phyloP scores from a whole-genome alignment of 2,113 vertebrate species.

The Rhabdomys dilectus region DNA sequence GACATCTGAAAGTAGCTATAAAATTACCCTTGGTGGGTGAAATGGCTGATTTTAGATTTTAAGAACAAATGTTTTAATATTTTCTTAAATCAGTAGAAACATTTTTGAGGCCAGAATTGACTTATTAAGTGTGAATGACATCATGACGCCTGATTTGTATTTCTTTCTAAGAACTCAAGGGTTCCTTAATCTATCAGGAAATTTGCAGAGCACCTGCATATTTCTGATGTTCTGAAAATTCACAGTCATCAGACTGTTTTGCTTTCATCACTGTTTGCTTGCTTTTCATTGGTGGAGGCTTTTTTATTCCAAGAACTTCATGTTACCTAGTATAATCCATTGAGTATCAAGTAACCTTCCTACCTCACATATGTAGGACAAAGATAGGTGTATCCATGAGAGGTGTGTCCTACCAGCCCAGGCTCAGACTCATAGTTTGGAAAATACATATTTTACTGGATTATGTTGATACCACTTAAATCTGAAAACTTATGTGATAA shows the following conservation, averaged over 20 bases:
- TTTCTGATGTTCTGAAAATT: background rate
- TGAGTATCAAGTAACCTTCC: background rate
- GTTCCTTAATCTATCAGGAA: background rate
- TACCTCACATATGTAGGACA: background rate
- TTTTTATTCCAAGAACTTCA: background rate
- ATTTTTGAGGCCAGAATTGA: slow-evolving; percentile 9
- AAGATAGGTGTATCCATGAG: background rate
- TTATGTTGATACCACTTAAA: background rate
- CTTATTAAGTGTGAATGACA: background rate
- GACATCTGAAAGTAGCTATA: background rate
- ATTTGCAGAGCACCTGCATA: background rate
- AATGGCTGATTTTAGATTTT: slow-evolving; percentile 39
- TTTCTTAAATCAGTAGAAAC: background rate
- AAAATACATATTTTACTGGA: slow-evolving; percentile 13
- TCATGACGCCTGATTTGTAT: background rate
- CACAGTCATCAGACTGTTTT: background rate
- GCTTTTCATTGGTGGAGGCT: background rate
- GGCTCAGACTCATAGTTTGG: background rate
- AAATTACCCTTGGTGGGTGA: background rate
- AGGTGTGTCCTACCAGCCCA: background rate
- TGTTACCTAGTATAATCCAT: background rate
- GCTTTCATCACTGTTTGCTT: background rate
- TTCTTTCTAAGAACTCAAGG: slow-evolving; percentile 9
- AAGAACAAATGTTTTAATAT: slow-evolving; percentile 21
- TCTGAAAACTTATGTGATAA: background rate